These are phyloP conservation scores for Helicoverpa armigera DNA, from an alignment of 1,140 invertebrate genomes.

Conservation along the genomic window DNA sequence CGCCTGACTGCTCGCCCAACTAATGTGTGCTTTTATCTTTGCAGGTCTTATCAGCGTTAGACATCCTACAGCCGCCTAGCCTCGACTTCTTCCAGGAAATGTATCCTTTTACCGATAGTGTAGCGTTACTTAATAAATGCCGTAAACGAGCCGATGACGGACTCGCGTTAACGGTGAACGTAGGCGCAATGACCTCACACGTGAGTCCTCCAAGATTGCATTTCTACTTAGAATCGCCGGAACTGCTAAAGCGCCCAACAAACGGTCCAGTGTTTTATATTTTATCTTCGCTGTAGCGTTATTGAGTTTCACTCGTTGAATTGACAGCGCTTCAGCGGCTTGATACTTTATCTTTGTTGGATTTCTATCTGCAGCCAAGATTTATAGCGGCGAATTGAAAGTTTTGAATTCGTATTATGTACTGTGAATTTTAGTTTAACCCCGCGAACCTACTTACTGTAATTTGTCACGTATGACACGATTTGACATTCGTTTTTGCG, in stretches of 20 bases:
- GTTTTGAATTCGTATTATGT: constrained; percentile 23
- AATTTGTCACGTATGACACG: constrained; percentile 30
- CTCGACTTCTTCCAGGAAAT: constrained; percentile 99
- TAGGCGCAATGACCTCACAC: constrained; percentile 55
- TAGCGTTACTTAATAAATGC: constrained; percentile 39
- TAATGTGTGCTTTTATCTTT: constrained; percentile 61
- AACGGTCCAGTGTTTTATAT: constrained; percentile 55
- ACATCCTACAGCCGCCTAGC: constrained; percentile 98
- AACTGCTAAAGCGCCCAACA: constrained; percentile 49
- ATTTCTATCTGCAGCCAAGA: constrained; percentile 55
- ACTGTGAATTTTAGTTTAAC: background rate
- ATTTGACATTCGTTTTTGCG: constrained; percentile 6
- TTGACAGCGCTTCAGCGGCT: constrained; percentile 57
- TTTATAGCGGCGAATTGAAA: constrained; percentile 56
- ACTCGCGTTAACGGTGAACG: constrained; percentile 53
- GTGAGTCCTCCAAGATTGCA: constrained; percentile 52
- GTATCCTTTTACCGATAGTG: constrained; percentile 92
- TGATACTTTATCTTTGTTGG: constrained; percentile 56
- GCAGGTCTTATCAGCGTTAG: constrained; percentile 97
- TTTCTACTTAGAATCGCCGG: constrained; percentile 52
- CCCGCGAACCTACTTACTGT: background rate
- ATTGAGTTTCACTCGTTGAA: constrained; percentile 60
- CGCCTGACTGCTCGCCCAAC: constrained; percentile 5
- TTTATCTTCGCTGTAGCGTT: constrained; percentile 47
- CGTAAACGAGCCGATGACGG: constrained; percentile 38